phyloP scores from a whole-genome alignment of 1,140 invertebrate genomes.

The Sitobion miscanthi region DNA sequence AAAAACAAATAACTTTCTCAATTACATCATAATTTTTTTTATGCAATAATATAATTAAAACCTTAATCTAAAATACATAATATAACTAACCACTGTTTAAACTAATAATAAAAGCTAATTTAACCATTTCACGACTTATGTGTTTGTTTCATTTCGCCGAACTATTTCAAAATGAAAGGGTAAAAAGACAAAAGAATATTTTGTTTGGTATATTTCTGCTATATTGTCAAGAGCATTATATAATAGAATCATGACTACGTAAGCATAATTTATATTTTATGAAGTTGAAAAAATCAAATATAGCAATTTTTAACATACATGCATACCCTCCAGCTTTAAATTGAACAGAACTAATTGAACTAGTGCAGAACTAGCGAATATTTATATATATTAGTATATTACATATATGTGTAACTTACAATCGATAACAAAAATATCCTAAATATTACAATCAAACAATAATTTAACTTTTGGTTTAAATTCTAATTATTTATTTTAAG shows the following conservation, averaged over 20 bases:
- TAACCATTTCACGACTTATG: not conserved
- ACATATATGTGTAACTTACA: not conserved
- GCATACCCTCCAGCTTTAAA: not conserved
- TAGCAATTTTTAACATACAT: not conserved
- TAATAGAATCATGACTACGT: not conserved
- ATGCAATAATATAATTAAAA: not conserved
- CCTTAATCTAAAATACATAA: not conserved
- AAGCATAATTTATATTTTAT: not conserved
- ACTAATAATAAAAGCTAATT: not conserved
- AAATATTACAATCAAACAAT: not conserved
- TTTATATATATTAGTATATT: not conserved
- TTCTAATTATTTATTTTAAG: too few species aligned
- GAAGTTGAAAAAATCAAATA: not conserved
- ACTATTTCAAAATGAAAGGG: not conserved
- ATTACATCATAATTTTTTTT: not conserved
- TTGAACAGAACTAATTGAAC: not conserved
- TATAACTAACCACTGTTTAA: not conserved
- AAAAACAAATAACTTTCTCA: not conserved
- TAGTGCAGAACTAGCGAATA: not conserved
- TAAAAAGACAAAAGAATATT: not conserved
- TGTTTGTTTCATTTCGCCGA: not conserved
- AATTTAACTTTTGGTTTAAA: not conserved
- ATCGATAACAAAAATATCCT: not conserved
- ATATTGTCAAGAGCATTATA: slow-evolving; percentile 6
- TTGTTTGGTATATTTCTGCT: not conserved